phyloP scores from a whole-genome alignment of 2,888 invertebrate species.

The Tillus elongatus region DNA sequence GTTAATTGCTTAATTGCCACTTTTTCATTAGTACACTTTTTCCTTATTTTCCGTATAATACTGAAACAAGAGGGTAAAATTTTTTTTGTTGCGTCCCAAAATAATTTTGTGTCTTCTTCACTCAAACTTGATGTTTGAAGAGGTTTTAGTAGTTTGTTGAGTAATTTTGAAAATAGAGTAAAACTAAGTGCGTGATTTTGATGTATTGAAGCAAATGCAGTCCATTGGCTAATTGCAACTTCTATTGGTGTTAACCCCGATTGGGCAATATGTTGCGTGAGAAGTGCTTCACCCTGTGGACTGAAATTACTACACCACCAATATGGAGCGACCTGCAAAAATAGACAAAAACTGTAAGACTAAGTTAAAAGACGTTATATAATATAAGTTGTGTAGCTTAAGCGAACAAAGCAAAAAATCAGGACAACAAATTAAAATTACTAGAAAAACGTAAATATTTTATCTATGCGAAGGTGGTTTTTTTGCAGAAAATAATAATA shows the following conservation, averaged over 20 bases:
- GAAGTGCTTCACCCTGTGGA: slow-evolving; percentile 69
- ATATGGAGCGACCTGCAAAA: slow-evolving; percentile 61
- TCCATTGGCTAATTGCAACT: slow-evolving; percentile 66
- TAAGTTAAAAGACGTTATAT: no score
- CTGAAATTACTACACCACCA: slow-evolving; percentile 84
- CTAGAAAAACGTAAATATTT: no score
- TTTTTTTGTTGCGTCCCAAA: slow-evolving; percentile 73
- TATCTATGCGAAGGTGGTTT: no score
- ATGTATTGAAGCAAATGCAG: slow-evolving; percentile 68
- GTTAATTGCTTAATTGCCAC: slow-evolving; percentile 59
- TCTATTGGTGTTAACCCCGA: slow-evolving; percentile 70
- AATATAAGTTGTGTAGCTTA: no score
- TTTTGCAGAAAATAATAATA: no score
- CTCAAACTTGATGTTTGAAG: slow-evolving; percentile 34
- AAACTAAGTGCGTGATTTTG: slow-evolving; percentile 78
- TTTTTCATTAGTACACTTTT: slow-evolving; percentile 63
- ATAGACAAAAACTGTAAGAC: slow-evolving; percentile 47
- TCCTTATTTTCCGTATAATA: slow-evolving; percentile 64
- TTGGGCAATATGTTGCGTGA: slow-evolving; percentile 90
- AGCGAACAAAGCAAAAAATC: no score
- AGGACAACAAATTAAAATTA: no score
- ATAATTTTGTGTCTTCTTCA: slow-evolving; percentile 58
- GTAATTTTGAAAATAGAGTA: slow-evolving; percentile 62
- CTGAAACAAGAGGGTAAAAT: slow-evolving; percentile 69
- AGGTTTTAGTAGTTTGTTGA: slow-evolving; percentile 56